Base-by-base conservation (phyloP, 2,797 vertebrate genomes). In the Nyctibius grandis region DNA sequence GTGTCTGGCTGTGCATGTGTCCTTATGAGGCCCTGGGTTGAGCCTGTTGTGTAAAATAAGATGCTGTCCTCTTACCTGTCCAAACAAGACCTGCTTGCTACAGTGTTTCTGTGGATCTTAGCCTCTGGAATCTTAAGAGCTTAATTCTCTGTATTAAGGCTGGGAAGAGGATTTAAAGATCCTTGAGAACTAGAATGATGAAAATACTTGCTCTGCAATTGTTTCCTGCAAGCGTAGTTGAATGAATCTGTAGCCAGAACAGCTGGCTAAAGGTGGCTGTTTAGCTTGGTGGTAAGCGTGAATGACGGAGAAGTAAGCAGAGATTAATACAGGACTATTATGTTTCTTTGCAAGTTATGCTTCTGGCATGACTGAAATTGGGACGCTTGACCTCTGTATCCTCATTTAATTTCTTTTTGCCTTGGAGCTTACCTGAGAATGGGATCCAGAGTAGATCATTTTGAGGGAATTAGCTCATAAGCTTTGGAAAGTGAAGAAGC, bases 91-190 rank as follows among this genome's bases (percentile, higher is more conserved):
- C 51, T 89, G 81, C 91, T 94, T 89, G 72, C 70, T 59, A 9
- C 75, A 67, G 56, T 81, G 40, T 22, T 91, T 95, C 44, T 85
- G 8, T 67, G 45, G 56, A 42, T 87, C 70, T 89, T 77, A 33
- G 51, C 67, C 47, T 88, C 59, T 50, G 77, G 47, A 47, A 61
- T 80, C 72, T 80, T 79, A 85, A 85, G 60, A 87, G 13, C 59
- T 88, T 96, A 86, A 88, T 85, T 89, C 36, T 76, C 22, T 51
- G 2, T 91, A 4, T 79, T 86, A 91, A 51, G 65, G 44, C 70
- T 64, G 56, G 75, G 60, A 92, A 73, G 75, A 74, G 38, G 76
- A 88, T 90, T 91, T 93, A 57, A n/a, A 86, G 86, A 77, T 85
- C 60, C 86, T 85, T 57, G 64, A 92, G 85, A 61, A 45, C 19